These are phyloP conservation scores for Microctonus aethiopoides DNA, from an alignment of 2,888 invertebrate genomes.

Conservation along the genomic window DNA sequence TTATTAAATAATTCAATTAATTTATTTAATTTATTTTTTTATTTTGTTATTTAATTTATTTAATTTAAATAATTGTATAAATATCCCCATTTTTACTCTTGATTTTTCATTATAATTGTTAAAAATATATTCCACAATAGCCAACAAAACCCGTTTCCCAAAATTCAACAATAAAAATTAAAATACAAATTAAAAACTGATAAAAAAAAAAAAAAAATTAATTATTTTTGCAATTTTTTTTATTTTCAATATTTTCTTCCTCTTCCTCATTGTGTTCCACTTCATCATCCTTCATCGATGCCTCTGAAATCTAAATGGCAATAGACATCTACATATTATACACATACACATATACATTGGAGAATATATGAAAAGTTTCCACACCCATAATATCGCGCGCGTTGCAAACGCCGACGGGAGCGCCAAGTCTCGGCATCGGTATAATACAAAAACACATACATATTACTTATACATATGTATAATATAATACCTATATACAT, in stretches of 20 bases:
- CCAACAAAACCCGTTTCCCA: no score
- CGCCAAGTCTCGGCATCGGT: slow-evolving; percentile 49
- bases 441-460: background rate
- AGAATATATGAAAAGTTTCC: background rate
- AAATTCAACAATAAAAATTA: no score
- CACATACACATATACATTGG: no score
- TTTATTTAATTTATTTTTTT: no score
- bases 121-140: slow-evolving; percentile 15
- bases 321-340: background rate
- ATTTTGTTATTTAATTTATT: no score
- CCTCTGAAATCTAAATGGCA: background rate
- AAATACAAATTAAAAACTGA: no score
- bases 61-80: no score
- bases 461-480: slow-evolving; percentile 28
- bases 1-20: no score
- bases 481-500: slow-evolving; percentile 20
- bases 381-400: background rate
- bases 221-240: background rate
- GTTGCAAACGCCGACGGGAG: slow-evolving; percentile 33
- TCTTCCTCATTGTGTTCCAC: background rate
- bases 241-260: background rate
- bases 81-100: no score
- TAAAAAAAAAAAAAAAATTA: background rate
- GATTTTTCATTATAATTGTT: no score
- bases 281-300: background rate